These are phyloP conservation scores for Unio pictorum DNA, from an alignment of 2,888 invertebrate species.

Conservation along the genomic window DNA sequence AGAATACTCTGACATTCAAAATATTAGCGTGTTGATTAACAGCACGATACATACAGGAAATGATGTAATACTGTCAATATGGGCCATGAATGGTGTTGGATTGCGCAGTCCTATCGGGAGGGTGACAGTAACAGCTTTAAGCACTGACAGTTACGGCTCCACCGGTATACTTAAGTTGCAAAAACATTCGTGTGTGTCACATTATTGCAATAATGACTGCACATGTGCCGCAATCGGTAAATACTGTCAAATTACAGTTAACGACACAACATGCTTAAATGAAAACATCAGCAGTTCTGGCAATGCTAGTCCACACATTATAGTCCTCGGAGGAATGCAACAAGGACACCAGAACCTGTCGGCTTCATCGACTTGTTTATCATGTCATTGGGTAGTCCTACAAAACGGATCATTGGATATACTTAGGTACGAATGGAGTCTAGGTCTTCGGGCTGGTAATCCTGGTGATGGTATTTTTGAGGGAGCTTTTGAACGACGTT, in stretches of 20 bases:
- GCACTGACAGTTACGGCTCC: not conserved
- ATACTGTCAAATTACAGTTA: conserved; percentile 17
- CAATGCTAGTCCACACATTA: not conserved
- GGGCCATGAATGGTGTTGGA: conserved; percentile 35
- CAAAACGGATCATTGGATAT: too few relatives aligned
- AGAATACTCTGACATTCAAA: not conserved
- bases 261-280: conserved; percentile 6
- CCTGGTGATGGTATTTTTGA: too few relatives aligned
- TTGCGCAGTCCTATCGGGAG: conserved; percentile 22
- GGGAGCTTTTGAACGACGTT: too few relatives aligned
- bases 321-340: conserved; percentile 7
- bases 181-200: conserved; percentile 35
- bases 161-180: conserved; percentile 24
- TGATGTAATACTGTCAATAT: conserved; percentile 28
- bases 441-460: too few relatives aligned
- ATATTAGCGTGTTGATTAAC: conserved; percentile 5
- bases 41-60: conserved; percentile 10
- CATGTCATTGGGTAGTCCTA: conserved; percentile 14
- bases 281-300: not conserved
- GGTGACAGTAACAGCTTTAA: conserved; percentile 20
- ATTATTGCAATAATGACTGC: conserved; percentile 38
- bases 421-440: too few relatives aligned
- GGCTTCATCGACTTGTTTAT: conserved; percentile 20
- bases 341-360: conserved; percentile 4
- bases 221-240: conserved; percentile 41